Base-by-base conservation (phyloP, 2,797 vertebrate genomes). In the Martes flavigula region DNA sequence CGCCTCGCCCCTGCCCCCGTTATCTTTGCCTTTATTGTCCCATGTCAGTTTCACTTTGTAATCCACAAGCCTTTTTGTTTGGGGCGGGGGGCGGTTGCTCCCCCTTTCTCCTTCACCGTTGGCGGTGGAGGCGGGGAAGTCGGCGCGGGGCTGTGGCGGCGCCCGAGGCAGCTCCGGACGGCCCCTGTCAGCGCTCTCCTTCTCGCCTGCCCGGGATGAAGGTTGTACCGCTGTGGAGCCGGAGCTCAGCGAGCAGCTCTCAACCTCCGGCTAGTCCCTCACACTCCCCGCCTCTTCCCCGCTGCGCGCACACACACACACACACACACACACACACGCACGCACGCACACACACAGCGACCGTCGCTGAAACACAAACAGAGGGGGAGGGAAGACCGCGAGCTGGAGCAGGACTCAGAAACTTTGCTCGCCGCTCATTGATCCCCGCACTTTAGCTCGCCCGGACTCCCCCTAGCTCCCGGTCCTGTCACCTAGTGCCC, bases 221-320 rank as follows among this genome's bases (percentile, higher is more conserved):
- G 94, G 94, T 2, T 82, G 96, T 12, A 12, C 66, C 10, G 94
- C 87, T 0, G 56, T 0, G 83, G 27, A 5, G 92, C 96, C 3
- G 30, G 70, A 68, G 93, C 97, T 35, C 73, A 0, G 78, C 54
- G 90, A 92, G 78, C 88, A 79, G 87, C 92, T 35, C 66, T 11
- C 84, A 2, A 9, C 96, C 48, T 46, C 95, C 83, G 66, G 78
- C 84, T 1, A 95, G 94, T 32, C 84, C 87, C 85, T 40, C 70
- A 0, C 73, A 0, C 62, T 97, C 78, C 97, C 97, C 98, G 98
- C 98, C 99, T 98, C 98, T 97, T 98, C 96, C 98, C 98, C 91
- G 98, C 98, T 46, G 56, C 90, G 56, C 95, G 54, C 96, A 58
- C 79, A 14, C 81, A 58, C 92, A 18, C 94, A 1, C 48, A 2